Percentiles rank a stretch among this genome's conserved stretches.
phyloP scores from a whole-genome alignment of 2,113 vertebrate species.

The Oenanthe melanoleuca region DNA sequence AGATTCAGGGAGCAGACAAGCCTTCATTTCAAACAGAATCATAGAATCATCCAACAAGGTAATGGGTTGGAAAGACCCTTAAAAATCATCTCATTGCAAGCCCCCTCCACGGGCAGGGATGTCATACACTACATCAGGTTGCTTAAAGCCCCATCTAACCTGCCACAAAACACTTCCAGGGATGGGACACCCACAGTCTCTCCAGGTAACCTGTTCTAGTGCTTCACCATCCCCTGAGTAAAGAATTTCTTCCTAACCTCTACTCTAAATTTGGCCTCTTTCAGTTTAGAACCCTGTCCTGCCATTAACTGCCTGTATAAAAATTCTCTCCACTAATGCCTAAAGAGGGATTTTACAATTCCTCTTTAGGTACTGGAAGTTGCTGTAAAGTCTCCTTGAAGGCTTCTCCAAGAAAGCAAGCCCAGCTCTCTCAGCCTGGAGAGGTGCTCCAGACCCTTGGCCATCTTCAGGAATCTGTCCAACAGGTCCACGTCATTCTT shows the following conservation, averaged over 20 bases:
- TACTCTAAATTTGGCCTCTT: background rate
- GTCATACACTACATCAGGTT: too few species aligned
- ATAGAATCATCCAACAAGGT: background rate
- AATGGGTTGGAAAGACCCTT: background rate
- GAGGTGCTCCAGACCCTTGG: background rate
- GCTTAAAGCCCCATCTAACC: background rate
- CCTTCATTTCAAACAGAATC: background rate
- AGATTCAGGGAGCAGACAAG: background rate
- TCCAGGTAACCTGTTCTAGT: background rate
- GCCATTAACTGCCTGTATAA: background rate
- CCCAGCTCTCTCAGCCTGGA: background rate
- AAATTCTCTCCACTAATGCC: background rate
- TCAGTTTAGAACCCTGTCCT: background rate
- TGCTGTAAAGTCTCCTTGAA: background rate
- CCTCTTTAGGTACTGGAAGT: background rate
- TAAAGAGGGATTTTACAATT: background rate
- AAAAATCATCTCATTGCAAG: background rate
- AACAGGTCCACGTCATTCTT: background rate
- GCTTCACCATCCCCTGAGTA: background rate
- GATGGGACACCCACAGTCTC: too few species aligned
- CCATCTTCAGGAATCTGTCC: rapidly evolving
- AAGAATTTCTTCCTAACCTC: background rate
- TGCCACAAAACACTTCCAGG: background rate
- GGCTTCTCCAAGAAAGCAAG: background rate
- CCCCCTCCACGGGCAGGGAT: background rate